Percentiles rank a stretch among this genome's conserved stretches.
Conservation (phyloP, 2,113 vertebrate species). For the Hippocampus mohnikei region DNA sequence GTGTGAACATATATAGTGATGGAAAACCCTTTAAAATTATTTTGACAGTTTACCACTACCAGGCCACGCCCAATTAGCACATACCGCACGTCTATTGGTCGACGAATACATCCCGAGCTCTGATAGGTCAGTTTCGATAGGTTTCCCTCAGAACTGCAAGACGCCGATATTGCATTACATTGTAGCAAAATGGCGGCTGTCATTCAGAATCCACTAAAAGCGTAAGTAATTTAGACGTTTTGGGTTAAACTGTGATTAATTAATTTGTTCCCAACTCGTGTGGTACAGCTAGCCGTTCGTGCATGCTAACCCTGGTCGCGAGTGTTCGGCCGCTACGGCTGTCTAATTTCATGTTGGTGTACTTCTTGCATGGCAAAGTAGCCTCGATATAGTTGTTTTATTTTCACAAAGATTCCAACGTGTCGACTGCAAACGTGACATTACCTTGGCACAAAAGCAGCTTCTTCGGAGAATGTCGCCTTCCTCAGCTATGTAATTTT, state of each 20-base stretch:
- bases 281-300: conserved; percentile 13
- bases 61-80: conserved; percentile 74
- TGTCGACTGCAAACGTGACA: conserved; percentile 44
- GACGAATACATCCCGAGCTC: conserved; percentile 69
- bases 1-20: conserved; percentile 73
- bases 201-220: conserved; percentile 99
- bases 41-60: conserved; percentile 91
- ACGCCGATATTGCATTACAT: conserved; percentile 99
- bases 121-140: conserved; percentile 80
- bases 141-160: conserved; percentile 80
- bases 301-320: conserved; percentile 43
- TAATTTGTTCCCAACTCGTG: conserved; percentile 60
- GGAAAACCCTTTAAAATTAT: conserved; percentile 92
- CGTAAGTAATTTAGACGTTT: conserved; percentile 86
- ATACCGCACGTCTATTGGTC: conserved; percentile 73
- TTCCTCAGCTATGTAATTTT: conserved; percentile 46
- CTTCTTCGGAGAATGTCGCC: conserved; percentile 41
- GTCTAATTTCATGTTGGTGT: conserved; percentile 61
- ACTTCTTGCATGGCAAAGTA: conserved; percentile 71
- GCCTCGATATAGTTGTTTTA: conserved; percentile 60
- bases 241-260: conserved; percentile 39
- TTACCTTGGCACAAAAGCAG: conserved; percentile 24
- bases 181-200: conserved; percentile 99
- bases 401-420: conserved; percentile 34
- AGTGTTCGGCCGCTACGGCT: conserved; percentile 46